Evolutionary conservation across 1,140 invertebrate species (phyloP), one percentile per base, ranked within the genome.

Genomic region (Frieseomelitta varia): DNA sequence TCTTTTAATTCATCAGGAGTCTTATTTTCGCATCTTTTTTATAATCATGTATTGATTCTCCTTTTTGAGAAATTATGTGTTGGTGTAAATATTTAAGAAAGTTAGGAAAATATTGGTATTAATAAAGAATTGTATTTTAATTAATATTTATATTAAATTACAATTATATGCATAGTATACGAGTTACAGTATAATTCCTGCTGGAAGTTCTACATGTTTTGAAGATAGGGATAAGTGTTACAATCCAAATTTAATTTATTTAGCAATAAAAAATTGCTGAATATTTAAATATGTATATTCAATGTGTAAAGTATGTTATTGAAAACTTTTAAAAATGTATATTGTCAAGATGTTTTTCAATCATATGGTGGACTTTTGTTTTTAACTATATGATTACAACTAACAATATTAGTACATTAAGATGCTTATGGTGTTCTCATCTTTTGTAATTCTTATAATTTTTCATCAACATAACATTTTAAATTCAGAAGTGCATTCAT

Each of bases 401-500:
- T 68, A 56, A 53, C 24, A 30, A 67, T 27, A 39, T 19, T 67
- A 53, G 19, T 81, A 17, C 4, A 81, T 17, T n/a, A 47, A 81
- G 53, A 34, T 81, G 51, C 73, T 65, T 81, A 10, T 34, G 24
- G 39, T 27, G 34, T 56, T 85, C 10, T 67, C 61, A 65, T 80
- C n/a, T 47, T 39, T 56, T 65, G 10, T 34, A 61, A 77, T 73
- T 61, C 47, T 75, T 69, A 55, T 68, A 30, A 68, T 79, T 89
- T 86, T 78, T 55, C 27, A 77, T 77, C 74, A 56, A 65, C 63
- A 56, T 74, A 84, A 53, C 53, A 79, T 34, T 72, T 51, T 1
- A 58, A 83, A 21, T 39, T 76, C 75, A 8, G 17, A n/a, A 69
- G n/a, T 74, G 34, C 14, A 56, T 74, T 47, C 4, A 6, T 56